Evolutionary conservation across 2,113 vertebrate genomes (phyloP), one percentile per base, ranked within the genome.

Genomic region (Triplophysa dalaica): DNA sequence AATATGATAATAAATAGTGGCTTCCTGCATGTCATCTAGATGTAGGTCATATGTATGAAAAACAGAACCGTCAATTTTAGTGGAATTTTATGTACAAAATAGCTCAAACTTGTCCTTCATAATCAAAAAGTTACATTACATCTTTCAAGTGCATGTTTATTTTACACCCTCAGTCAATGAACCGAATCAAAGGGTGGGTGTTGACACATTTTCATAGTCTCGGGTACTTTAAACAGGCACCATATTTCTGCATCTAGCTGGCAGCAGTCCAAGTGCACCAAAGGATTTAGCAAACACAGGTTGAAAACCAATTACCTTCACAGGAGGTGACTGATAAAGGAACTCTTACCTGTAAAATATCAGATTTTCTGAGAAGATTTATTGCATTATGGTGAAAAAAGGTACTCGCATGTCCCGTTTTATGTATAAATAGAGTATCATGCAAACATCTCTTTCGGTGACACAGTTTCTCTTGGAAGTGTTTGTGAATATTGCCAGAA

Each of bases 221-320:
- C 3, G 10, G 13, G 33, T 56, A 72, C 50, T 82, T 63, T 48
- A 81, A 60, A 50, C 8, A 26, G 13, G 9, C 26, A 6, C 22
- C 10, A 14, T 45, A 65, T 74, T 17, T 52, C 63, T 61, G 52
- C 56, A 58, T 79, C 69, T 56, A 43, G 21, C 74, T 80, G 84
- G 76, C 63, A 22, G 61, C 62, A 24, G 52, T 65, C 69, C 76
- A 73, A 22, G 69, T 21, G 38, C 75, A 58, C 76, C 81, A 75
- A 33, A 75, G 69, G 78, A 83, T 45, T 64, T 74, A 73, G 67
- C 74, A 82, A 68, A 82, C 76, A 60, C 72, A 60, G 19, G 67
- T 72, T 74, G 45, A 65, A 81, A 85, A 69, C 58, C 84, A 85
- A 83, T 83, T 81, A 85, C 41, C 69, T 75, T 81, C 81, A 78